These are phyloP conservation scores for Ascaphus truei DNA, from an alignment of 2,113 vertebrate species.

Conservation along the genomic window DNA sequence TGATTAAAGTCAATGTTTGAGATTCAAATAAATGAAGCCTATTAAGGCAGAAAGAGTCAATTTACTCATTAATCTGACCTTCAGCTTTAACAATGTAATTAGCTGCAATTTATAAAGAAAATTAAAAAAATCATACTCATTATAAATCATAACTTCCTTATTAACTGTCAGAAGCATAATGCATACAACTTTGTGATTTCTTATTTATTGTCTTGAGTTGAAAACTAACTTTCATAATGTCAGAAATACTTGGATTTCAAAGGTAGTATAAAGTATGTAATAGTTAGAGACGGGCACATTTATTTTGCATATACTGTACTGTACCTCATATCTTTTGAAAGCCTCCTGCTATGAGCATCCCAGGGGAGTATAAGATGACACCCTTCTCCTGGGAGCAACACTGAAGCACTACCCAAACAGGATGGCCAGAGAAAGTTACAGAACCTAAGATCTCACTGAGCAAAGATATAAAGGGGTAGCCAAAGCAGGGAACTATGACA, in stretches of 20 bases:
- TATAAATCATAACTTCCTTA: conserved; percentile 26
- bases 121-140: conserved; percentile 36
- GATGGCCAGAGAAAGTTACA: no score
- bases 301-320: no score
- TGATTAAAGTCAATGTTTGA: background rate
- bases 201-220: background rate
- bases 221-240: background rate
- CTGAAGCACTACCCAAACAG: no score
- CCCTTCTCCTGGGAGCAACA: no score
- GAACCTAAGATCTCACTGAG: no score
- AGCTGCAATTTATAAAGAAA: conserved; percentile 50
- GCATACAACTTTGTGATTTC: conserved; percentile 34
- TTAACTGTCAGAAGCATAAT: conserved; percentile 26
- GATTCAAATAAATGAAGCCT: conserved; percentile 44
- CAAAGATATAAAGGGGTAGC: no score
- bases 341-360: no score
- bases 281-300: background rate
- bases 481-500: no score
- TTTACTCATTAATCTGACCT: conserved; percentile 55
- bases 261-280: background rate
- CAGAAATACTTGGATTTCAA: background rate
- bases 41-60: background rate
- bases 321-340: no score
- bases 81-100: conserved; percentile 54
- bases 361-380: no score